These are phyloP conservation scores for Cherax quadricarinatus DNA, from an alignment of 1,140 invertebrate species.

Conservation along the genomic window DNA sequence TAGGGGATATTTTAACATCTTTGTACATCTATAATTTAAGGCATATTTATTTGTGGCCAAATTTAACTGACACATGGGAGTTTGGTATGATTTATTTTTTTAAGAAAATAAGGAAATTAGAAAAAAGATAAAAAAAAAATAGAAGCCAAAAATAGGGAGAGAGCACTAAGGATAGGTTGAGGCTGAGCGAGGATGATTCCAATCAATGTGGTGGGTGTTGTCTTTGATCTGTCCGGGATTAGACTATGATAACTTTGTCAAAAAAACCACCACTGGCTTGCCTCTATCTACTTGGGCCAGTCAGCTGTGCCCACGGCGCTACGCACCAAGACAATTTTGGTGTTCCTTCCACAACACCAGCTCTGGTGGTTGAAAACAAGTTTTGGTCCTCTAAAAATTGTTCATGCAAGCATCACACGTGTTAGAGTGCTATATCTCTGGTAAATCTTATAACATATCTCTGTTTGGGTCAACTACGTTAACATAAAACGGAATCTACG, in stretches of 20 bases:
- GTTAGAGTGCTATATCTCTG: neutral
- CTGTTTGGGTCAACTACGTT: neutral
- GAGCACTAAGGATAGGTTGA: neutral
- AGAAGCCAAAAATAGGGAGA: neutral
- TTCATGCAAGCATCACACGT: conserved; percentile 35
- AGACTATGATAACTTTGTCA: neutral
- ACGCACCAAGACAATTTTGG: neutral
- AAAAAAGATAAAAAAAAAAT: neutral
- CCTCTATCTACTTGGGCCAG: no score
- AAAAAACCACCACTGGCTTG: no score
- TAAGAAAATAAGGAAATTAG: neutral
- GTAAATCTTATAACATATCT: conserved; percentile 22
- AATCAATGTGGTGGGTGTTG: neutral
- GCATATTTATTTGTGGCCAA: neutral
- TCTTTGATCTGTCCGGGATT: neutral
- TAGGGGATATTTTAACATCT: no score
- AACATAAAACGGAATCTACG: neutral
- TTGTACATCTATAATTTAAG: neutral
- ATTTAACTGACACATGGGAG: neutral
- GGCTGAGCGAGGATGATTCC: neutral
- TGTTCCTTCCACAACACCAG: neutral
- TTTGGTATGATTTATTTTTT: neutral
- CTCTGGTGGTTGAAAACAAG: neutral
- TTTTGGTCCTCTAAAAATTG: neutral
- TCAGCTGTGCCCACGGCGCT: no score